phyloP scores from a whole-genome alignment of 2,797 vertebrate species.

The Setipinna tenuifilis region DNA sequence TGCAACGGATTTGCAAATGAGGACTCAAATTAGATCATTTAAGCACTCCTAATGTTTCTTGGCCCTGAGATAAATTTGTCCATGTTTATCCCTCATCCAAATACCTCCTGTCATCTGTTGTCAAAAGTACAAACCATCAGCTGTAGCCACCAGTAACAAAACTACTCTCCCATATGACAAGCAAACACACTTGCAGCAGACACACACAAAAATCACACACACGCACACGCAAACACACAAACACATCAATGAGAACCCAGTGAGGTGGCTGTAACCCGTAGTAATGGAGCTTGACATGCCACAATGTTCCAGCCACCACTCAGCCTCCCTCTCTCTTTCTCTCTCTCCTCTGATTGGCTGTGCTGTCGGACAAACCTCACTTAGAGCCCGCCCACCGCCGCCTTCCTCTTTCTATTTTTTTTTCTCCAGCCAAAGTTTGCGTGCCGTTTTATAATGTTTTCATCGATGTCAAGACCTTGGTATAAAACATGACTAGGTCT shows the following conservation, averaged over 20 bases:
- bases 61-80: neutral
- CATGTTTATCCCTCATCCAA: neutral
- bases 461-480: slow-evolving; percentile 88
- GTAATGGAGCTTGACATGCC: neutral
- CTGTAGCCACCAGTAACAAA: slow-evolving; percentile 7
- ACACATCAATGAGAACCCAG: neutral
- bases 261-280: neutral
- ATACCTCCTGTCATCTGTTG: slow-evolving; percentile 18
- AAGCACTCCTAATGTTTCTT: neutral
- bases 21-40: neutral
- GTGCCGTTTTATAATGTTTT: slow-evolving; percentile 89
- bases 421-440: slow-evolving; percentile 76
- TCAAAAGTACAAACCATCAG: slow-evolving; percentile 18
- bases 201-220: neutral
- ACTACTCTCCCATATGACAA: neutral
- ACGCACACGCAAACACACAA: neutral
- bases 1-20: neutral
- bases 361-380: neutral
- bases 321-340: neutral
- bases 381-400: neutral
- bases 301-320: neutral
- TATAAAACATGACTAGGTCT: slow-evolving; percentile 88
- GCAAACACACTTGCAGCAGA: neutral
- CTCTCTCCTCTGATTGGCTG: neutral
- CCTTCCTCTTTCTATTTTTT: slow-evolving; percentile 57